Evolutionary conservation across 2,797 vertebrate genomes (phyloP).

Genomic region (Hippoglossus hippoglossus): DNA sequence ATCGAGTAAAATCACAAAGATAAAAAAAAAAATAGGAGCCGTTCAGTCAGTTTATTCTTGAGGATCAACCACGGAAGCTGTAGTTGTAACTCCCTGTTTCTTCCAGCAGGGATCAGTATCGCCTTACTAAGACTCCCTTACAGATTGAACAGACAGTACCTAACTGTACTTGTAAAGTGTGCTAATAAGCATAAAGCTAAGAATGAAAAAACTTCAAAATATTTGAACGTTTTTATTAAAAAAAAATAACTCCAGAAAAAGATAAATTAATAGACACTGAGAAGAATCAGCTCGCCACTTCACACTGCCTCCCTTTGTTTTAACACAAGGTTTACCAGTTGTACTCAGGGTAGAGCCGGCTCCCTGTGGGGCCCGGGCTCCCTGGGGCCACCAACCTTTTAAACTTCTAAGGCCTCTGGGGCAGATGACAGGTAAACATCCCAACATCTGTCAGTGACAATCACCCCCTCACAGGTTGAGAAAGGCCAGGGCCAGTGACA

Average conservation of each 20-base stretch:
- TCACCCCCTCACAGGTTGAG: conserved; percentile 44
- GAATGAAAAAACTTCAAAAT: not conserved
- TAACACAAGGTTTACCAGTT: conserved; percentile 42
- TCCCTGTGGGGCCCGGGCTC: conserved; percentile 38
- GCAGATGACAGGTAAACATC: conserved; percentile 44
- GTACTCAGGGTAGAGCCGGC: conserved; percentile 16
- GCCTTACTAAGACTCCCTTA: conserved; percentile 13
- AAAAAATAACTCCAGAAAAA: not conserved
- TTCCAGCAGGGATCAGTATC: conserved; percentile 65
- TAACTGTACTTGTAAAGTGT: too few species aligned
- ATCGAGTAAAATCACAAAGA: not conserved
- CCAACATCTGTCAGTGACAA: conserved; percentile 54
- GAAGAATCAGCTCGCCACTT: conserved; percentile 3
- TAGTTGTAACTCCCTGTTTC: conserved; percentile 15
- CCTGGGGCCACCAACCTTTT: conserved; percentile 50
- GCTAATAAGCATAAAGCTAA: not conserved
- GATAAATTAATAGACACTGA: not conserved
- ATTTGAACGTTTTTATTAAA: too few species aligned
- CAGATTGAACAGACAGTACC: not conserved
- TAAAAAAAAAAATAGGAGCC: too few species aligned
- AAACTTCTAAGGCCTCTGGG: conserved; percentile 42
- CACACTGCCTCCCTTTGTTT: conserved; percentile 38
- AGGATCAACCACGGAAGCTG: not conserved
- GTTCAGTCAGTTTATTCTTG: not conserved
- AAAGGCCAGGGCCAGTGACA: conserved; percentile 52